Evolutionary conservation across 2,113 vertebrate species (phyloP).

Genomic region (Megaleporinus macrocephalus): DNA sequence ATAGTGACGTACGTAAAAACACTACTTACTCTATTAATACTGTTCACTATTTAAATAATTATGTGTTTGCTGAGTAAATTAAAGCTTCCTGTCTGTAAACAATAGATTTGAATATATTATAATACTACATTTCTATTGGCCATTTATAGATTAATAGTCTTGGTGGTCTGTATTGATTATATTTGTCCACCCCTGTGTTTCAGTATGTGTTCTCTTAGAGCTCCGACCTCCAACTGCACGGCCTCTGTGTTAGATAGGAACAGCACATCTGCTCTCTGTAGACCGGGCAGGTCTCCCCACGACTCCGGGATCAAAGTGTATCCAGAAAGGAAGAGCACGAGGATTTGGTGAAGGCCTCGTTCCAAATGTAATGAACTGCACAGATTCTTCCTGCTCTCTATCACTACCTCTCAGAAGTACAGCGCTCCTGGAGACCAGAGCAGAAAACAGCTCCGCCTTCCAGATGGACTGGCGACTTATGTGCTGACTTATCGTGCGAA

Average conservation of each 20-base stretch:
- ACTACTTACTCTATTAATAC: too few relatives aligned
- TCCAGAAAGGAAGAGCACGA: not conserved
- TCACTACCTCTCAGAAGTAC: slow-evolving; percentile 17
- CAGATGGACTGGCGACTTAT: not conserved
- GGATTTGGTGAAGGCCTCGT: slow-evolving; percentile 4
- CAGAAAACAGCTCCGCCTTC: not conserved
- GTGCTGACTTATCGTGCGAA: not conserved
- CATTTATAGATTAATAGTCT: too few relatives aligned
- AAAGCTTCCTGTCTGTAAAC: too few relatives aligned
- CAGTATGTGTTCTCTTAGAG: too few relatives aligned
- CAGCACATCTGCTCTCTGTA: slow-evolving; percentile 1
- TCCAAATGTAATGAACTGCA: not conserved
- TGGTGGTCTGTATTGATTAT: too few relatives aligned
- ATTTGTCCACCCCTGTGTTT: too few relatives aligned
- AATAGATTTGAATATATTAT: too few relatives aligned
- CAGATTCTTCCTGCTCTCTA: not conserved
- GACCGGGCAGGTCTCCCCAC: not conserved
- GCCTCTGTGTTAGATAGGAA: not conserved
- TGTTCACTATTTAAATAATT: too few relatives aligned
- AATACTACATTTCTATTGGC: too few relatives aligned
- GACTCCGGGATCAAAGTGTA: slow-evolving; percentile 4
- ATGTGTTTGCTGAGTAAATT: too few relatives aligned
- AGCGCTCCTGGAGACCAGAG: not conserved
- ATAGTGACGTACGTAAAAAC: too few relatives aligned
- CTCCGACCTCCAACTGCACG: not conserved